Conservation (phyloP, 2,888 invertebrate species). For the Xiphydria camelus region DNA sequence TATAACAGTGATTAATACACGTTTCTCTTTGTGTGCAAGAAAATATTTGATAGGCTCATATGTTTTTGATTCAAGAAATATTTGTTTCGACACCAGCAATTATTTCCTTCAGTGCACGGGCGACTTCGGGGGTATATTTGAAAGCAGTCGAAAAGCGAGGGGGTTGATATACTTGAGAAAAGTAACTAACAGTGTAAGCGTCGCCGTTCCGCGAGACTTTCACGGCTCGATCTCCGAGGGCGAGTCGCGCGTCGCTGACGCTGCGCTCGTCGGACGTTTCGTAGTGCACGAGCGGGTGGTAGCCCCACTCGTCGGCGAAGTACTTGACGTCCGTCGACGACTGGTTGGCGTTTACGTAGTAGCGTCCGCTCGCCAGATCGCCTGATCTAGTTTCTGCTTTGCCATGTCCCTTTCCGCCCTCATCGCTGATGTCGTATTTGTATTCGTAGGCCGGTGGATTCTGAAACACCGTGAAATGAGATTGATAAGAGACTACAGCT, state of each 20-base stretch:
- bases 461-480: too few relatives aligned
- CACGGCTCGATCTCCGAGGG: constrained; percentile 63
- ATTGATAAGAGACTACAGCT: too few relatives aligned
- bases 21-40: too few relatives aligned
- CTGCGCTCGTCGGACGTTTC: constrained; percentile 61
- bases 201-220: constrained; percentile 54
- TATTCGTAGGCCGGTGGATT: constrained; percentile 35
- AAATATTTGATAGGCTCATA: too few relatives aligned
- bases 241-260: constrained; percentile 60
- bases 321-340: constrained; percentile 61
- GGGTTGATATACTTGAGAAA: too few relatives aligned
- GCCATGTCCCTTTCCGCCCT: constrained; percentile 30
- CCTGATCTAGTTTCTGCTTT: constrained; percentile 31
- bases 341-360: constrained; percentile 37
- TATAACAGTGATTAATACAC: too few relatives aligned
- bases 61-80: too few relatives aligned
- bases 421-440: constrained; percentile 36
- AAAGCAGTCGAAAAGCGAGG: too few relatives aligned
- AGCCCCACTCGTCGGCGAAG: constrained; percentile 67
- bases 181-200: constrained; percentile 36
- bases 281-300: constrained; percentile 67
- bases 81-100: too few relatives aligned
- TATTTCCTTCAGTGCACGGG: neutral
- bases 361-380: constrained; percentile 39
- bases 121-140: neutral